Evolutionary conservation across 2,888 invertebrate genomes (phyloP).

Genomic region (Dermolepida albohirtum): DNA sequence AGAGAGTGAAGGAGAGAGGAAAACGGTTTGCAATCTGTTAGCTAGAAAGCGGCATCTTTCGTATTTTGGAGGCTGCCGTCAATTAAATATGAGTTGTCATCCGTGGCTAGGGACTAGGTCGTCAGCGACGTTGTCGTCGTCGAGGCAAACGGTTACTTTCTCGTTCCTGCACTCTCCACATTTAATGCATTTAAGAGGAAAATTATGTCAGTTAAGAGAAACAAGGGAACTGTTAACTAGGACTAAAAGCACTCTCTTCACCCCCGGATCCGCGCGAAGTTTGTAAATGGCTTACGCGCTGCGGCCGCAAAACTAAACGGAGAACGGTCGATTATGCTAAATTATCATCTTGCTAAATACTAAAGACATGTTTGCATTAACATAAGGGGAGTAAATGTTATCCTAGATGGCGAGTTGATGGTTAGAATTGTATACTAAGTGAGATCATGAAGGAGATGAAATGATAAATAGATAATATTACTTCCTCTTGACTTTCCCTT

Average conservation of each 20-base stretch:
- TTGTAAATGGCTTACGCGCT: constrained; percentile 61
- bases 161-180: constrained; percentile 58
- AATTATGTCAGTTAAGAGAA: constrained; percentile 64
- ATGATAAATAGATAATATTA: too few species aligned
- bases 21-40: constrained; percentile 21
- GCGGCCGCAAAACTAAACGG: constrained; percentile 53
- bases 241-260: constrained; percentile 58
- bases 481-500: too few species aligned
- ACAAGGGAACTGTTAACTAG: constrained; percentile 63
- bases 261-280: constrained; percentile 48
- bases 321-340: constrained; percentile 56
- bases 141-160: constrained; percentile 50
- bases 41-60: neutral
- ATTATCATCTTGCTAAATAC: constrained; percentile 52
- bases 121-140: neutral
- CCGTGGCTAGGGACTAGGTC: constrained; percentile 26
- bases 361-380: constrained; percentile 43
- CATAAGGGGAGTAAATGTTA: constrained; percentile 2
- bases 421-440: too few species aligned
- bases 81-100: constrained; percentile 58
- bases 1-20: neutral
- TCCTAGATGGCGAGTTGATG: too few species aligned
- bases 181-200: constrained; percentile 64
- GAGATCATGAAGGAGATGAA: too few species aligned
- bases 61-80: constrained; percentile 40